Conservation (phyloP, 2,888 invertebrate species). For the Amphipyra tragopoginis region DNA sequence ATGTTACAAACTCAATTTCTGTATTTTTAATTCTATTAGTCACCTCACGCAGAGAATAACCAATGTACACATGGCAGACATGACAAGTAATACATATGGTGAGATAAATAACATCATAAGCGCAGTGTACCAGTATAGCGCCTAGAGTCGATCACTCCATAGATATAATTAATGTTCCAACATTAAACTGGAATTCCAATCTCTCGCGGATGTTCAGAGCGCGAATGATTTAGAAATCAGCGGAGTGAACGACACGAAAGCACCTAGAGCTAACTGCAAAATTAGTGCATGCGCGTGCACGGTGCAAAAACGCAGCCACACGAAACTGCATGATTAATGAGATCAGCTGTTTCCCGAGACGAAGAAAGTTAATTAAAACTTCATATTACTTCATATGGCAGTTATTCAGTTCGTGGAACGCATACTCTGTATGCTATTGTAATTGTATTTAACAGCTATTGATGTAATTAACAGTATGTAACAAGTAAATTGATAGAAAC, state of each 20-base stretch:
- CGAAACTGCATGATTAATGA: constrained; percentile 76
- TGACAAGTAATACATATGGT: constrained; percentile 12
- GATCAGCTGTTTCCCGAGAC: constrained; percentile 80
- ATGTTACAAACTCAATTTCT: constrained; percentile 21
- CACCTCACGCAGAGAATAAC: constrained; percentile 21
- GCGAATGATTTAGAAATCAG: constrained; percentile 79
- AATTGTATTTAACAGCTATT: no score
- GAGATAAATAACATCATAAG: constrained; percentile 41
- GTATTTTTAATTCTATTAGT: constrained; percentile 54
- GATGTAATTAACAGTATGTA: constrained; percentile 44
- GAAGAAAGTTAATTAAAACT: constrained; percentile 76
- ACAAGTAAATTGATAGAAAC: constrained; percentile 27
- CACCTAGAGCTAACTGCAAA: constrained; percentile 68
- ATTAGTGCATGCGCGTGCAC: constrained; percentile 62
- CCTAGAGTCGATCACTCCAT: constrained; percentile 49
- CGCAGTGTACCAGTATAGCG: constrained; percentile 36
- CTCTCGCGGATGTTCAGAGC: constrained; percentile 77
- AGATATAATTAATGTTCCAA: constrained; percentile 68
- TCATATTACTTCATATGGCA: constrained; percentile 66
- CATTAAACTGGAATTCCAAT: constrained; percentile 77
- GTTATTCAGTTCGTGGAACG: constrained; percentile 26
- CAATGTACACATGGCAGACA: constrained; percentile 11
- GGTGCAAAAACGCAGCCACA: constrained; percentile 69
- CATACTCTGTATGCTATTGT: constrained; percentile 28
- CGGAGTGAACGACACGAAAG: constrained; percentile 75